Evolutionary conservation across 2,113 vertebrate genomes (phyloP).

Genomic region (Gymnogyps californianus): DNA sequence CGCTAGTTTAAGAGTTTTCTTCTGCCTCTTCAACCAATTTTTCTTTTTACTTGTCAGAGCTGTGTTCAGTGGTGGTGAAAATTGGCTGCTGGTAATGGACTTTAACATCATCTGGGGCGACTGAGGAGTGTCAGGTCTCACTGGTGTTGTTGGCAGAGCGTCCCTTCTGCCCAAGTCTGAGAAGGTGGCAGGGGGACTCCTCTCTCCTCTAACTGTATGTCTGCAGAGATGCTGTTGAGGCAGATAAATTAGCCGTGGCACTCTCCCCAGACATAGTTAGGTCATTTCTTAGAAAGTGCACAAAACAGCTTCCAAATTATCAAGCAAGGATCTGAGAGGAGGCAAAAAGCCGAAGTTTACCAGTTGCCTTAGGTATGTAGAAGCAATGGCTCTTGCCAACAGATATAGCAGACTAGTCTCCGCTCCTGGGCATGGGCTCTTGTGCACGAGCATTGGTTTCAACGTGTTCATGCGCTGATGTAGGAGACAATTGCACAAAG

Average conservation of each 20-base stretch:
- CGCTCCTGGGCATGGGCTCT: not conserved
- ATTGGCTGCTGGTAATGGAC: accelerated
- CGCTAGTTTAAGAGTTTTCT: not conserved
- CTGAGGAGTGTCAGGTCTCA: not conserved
- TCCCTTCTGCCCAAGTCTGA: not conserved
- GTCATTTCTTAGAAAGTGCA: not conserved
- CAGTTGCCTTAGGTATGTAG: accelerated
- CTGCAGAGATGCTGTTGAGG: not conserved
- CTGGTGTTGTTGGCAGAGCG: not conserved
- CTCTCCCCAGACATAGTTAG: not conserved
- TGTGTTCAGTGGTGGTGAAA: not conserved
- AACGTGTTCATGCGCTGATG: accelerated
- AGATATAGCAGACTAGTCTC: accelerated
- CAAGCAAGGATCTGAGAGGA: accelerated
- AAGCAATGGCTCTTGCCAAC: not conserved
- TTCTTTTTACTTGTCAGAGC: accelerated
- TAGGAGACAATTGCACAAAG: not conserved
- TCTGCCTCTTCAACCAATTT: not conserved
- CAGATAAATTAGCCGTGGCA: not conserved
- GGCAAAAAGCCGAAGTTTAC: not conserved
- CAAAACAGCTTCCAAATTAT: not conserved
- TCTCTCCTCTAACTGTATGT: not conserved
- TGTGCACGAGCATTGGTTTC: accelerated
- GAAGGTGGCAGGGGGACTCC: not conserved
- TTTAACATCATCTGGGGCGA: accelerated